Evolutionary conservation across 2,113 vertebrate genomes (phyloP).

Genomic region (Trogon melanurus): DNA sequence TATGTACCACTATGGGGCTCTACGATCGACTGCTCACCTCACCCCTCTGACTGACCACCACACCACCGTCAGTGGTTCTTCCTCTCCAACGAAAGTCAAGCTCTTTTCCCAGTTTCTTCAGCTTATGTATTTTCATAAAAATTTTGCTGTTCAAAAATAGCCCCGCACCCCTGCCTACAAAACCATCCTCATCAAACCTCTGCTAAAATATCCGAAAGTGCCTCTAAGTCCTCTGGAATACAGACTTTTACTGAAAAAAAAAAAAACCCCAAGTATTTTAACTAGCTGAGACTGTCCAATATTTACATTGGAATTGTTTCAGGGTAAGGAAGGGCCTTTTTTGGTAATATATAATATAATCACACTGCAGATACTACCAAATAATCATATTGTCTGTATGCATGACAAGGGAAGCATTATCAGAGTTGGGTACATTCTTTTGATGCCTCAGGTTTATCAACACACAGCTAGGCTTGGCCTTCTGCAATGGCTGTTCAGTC

Average conservation of each 20-base stretch:
- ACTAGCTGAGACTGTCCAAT: neutral
- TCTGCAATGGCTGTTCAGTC: neutral
- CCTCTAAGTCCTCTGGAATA: neutral
- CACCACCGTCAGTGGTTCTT: neutral
- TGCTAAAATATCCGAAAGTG: neutral
- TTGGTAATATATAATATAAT: neutral
- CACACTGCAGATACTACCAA: neutral
- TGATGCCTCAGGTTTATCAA: neutral
- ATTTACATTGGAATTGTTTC: neutral
- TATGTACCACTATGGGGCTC: neutral
- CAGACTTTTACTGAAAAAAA: neutral
- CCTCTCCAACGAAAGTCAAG: neutral
- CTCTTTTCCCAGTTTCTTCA: neutral
- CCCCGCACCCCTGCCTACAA: neutral
- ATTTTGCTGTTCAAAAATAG: neutral
- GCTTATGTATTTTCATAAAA: neutral
- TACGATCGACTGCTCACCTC: accelerated
- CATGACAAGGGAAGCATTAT: neutral
- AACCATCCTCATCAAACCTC: neutral
- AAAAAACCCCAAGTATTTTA: neutral
- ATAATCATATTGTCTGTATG: neutral
- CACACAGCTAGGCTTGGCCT: neutral
- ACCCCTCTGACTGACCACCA: neutral
- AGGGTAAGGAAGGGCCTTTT: neutral
- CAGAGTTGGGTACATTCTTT: neutral